Base-by-base conservation (phyloP, 35 echinoderm and acorn worm species). In the Ophiothrix spiculata region DNA sequence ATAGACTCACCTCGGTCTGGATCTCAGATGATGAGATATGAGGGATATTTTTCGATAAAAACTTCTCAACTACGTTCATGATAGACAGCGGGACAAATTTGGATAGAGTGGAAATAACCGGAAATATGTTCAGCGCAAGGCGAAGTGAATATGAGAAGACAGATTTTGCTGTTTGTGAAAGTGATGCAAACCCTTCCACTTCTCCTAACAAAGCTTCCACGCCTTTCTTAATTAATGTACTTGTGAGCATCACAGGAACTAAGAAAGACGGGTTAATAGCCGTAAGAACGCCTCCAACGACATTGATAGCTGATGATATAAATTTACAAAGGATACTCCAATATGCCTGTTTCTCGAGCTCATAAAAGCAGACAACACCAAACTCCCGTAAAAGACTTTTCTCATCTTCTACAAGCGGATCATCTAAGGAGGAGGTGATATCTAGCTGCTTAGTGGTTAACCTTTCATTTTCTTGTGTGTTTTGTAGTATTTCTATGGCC, bases 71-170 rank as follows among this genome's bases (percentile, higher is more conserved):
- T 69, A 69, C 60, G 60, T 69, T n/a, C 60, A 25, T 69, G 60
- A 69, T 25, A 69, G 60, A n/a, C 60, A 25, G 16, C 60, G 60
- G 60, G 60, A 69, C 60, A 69, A 69, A 69, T 69, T 69, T 69
- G 8, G 60, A 69, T 69, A 69, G 60, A 25, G 60, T 69, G 60
- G 60, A 6, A 69, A 25, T 25, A 69, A 69, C 60, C 1, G 60
- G 60, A 69, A 69, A 69, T 12, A 2, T 2, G 23, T 2, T 6
- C 3, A 69, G 60, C 23, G 6, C 60, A 69, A 69, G 60, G 4
- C 23, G 60, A n/a, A 69, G 60, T 54, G 60, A 69, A 69, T 69
- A 69, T 25, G 60, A 25, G 23, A 69, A 69, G 29, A 69, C 23
- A 69, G 60, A 69, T 25, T 69, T 69, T 15, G 60, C 60, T 69